Percentiles rank a stretch among this genome's conserved stretches.
These are phyloP conservation scores for Bujurquina vittata DNA, from an alignment of 2,113 vertebrate species.

Conservation along the genomic window DNA sequence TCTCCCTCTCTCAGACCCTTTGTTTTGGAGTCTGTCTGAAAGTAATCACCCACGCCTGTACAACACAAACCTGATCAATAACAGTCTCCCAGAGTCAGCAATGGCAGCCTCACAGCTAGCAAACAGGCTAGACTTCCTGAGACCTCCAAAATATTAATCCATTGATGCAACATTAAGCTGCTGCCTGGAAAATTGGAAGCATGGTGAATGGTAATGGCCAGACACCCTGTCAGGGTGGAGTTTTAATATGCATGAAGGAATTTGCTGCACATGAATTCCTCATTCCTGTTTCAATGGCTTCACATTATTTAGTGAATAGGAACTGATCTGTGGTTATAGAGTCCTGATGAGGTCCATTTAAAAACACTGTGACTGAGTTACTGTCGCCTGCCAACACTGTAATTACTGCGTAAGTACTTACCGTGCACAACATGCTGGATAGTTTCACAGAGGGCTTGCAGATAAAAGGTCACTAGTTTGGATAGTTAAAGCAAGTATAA, in stretches of 20 bases:
- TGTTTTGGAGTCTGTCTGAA: constrained; percentile 47
- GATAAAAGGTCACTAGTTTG: not conserved
- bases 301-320: constrained; percentile 1
- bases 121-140: constrained; percentile 23
- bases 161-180: constrained; percentile 55
- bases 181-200: constrained; percentile 58
- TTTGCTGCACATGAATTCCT: constrained; percentile 28
- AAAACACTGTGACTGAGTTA: constrained; percentile 11
- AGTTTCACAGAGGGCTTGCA: not conserved
- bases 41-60: constrained; percentile 42
- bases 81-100: constrained; percentile 45
- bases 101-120: constrained; percentile 23
- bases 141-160: constrained; percentile 60
- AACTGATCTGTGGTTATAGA: constrained; percentile 15
- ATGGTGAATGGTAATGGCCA: constrained; percentile 24
- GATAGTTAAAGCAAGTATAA: not conserved
- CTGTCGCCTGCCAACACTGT: not conserved
- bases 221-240: constrained; percentile 27
- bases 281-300: constrained; percentile 14
- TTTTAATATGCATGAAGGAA: constrained; percentile 66
- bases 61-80: constrained; percentile 65
- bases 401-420: constrained; percentile 5
- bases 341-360: constrained; percentile 27
- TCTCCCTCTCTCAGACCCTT: constrained; percentile 11
- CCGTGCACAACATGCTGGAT: not conserved